Evolutionary conservation across 2,888 invertebrate species (phyloP).

Genomic region (Tiliacea aurago): DNA sequence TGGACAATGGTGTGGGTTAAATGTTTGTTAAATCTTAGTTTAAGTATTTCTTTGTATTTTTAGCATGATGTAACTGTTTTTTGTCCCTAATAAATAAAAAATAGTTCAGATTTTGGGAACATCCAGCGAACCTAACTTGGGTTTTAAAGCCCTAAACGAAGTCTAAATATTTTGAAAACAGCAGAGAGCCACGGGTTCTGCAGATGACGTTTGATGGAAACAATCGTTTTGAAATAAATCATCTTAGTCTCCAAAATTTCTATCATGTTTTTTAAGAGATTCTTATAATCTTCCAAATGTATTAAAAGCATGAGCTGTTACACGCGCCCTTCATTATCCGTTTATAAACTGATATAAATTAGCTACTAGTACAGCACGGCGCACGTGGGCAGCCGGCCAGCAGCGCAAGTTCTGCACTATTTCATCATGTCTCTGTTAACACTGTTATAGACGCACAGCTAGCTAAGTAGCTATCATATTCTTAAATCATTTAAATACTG

Average conservation of each 20-base stretch:
- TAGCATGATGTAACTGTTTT: no score
- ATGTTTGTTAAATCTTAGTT: no score
- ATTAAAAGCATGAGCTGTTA: background rate
- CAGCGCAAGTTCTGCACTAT: slow-evolving; percentile 52
- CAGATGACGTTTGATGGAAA: background rate
- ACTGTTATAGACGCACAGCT: background rate
- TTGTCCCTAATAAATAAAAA: no score
- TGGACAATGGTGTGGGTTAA: no score
- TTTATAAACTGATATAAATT: slow-evolving; percentile 33
- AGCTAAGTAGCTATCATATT: background rate
- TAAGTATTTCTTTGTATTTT: no score
- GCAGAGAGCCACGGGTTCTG: no score
- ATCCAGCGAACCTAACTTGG: background rate
- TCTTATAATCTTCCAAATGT: background rate
- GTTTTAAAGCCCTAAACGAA: background rate
- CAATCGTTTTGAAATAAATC: background rate
- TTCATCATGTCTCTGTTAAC: slow-evolving; percentile 37
- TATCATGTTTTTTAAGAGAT: background rate
- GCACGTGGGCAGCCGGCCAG: slow-evolving; percentile 47
- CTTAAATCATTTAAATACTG: background rate
- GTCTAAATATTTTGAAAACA: background rate
- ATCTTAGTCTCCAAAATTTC: background rate
- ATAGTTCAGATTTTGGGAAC: background rate
- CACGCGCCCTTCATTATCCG: slow-evolving; percentile 15
- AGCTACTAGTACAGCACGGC: slow-evolving; percentile 5